phyloP scores from a whole-genome alignment of 2,113 vertebrate genomes.

The Alethe diademata region DNA sequence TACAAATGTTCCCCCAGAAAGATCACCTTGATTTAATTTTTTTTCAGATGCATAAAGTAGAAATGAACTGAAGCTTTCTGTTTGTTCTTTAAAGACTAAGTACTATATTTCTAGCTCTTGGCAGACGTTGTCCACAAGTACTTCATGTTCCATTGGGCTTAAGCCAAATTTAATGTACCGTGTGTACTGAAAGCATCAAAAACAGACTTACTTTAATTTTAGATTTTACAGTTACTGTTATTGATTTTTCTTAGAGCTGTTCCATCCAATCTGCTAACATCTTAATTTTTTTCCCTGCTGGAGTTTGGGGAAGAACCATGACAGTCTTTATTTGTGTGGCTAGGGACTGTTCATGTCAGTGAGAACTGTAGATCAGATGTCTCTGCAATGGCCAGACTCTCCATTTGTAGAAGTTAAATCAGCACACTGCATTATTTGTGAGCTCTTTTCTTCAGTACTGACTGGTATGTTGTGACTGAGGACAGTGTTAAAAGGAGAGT shows the following conservation, averaged over 20 bases:
- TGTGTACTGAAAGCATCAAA: constrained; percentile 64
- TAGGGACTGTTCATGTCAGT: not conserved
- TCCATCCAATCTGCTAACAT: constrained; percentile 22
- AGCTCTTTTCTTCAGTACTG: not conserved
- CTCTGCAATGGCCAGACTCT: not conserved
- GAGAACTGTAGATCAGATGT: not conserved
- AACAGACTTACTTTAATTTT: constrained; percentile 64
- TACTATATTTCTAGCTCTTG: constrained; percentile 66
- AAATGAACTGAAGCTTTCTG: constrained; percentile 34
- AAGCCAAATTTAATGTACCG: constrained; percentile 56
- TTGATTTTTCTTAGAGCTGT: constrained; percentile 56
- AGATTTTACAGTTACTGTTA: constrained; percentile 52
- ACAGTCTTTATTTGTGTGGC: not conserved
- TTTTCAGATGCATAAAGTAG: not conserved
- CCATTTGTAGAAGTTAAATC: constrained; percentile 10
- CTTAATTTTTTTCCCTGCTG: constrained; percentile 23
- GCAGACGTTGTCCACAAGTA: constrained; percentile 51
- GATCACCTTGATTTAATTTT: constrained; percentile 58
- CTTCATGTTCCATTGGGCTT: constrained; percentile 59
- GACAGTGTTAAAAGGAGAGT: not conserved
- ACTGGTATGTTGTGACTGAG: not conserved
- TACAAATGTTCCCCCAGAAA: constrained; percentile 4
- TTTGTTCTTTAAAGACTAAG: constrained; percentile 63
- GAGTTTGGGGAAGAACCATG: not conserved
- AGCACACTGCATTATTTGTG: not conserved